phyloP scores from a whole-genome alignment of 2,888 invertebrate species.

The Furcula furcula region DNA sequence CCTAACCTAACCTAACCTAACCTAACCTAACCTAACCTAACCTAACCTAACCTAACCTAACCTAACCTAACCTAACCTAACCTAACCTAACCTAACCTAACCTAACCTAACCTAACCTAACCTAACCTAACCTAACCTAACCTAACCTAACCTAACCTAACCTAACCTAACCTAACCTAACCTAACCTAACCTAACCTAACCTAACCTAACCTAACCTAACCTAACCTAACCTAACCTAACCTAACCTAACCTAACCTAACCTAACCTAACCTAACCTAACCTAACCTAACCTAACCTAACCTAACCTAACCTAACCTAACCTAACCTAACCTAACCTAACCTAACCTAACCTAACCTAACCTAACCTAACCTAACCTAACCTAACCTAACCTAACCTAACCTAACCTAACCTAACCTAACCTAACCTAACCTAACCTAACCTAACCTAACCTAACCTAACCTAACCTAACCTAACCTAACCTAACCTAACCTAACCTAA shows the following conservation, averaged over 20 bases:
- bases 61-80: slow-evolving; percentile 5
- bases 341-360: slow-evolving; percentile 14
- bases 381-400: slow-evolving; percentile 13
- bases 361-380: slow-evolving; percentile 13
- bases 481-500: slow-evolving; percentile 18
- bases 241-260: slow-evolving; percentile 10
- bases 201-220: slow-evolving; percentile 10
- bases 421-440: slow-evolving; percentile 11
- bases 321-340: slow-evolving; percentile 12
- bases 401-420: slow-evolving; percentile 13
- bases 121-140: slow-evolving; percentile 6
- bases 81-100: slow-evolving; percentile 4
- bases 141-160: slow-evolving; percentile 9
- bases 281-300: slow-evolving; percentile 10
- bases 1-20: slow-evolving; percentile 8
- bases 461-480: slow-evolving; percentile 19
- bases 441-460: slow-evolving; percentile 16
- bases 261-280: slow-evolving; percentile 9
- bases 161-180: slow-evolving; percentile 11
- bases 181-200: slow-evolving; percentile 7
- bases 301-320: slow-evolving; percentile 12
- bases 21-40: slow-evolving; percentile 5
- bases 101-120: slow-evolving; percentile 3
- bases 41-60: slow-evolving; percentile 2
- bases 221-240: slow-evolving; percentile 6